Percentiles rank a stretch among this genome's conserved stretches.
phyloP scores from a whole-genome alignment of 2,888 invertebrate species.

The Drosophila neotestacea region DNA sequence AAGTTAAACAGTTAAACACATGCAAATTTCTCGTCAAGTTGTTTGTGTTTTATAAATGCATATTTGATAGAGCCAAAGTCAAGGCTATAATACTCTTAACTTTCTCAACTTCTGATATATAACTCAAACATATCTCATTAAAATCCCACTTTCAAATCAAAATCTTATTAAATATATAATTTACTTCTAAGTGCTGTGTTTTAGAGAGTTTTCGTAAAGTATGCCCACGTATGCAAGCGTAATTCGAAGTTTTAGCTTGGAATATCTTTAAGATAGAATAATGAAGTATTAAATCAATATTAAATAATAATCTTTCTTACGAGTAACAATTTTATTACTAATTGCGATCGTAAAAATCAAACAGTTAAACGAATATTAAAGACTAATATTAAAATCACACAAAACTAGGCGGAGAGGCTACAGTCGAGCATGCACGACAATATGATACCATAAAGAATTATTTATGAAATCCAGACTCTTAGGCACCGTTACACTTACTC shows the following conservation, averaged over 20 bases:
- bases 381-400: constrained; percentile 14
- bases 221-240: too few species aligned
- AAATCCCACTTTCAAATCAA: background rate
- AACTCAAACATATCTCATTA: too few species aligned
- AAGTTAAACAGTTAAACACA: constrained; percentile 28
- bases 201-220: too few species aligned
- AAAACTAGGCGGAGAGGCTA: constrained; percentile 9
- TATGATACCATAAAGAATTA: too few species aligned
- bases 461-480: too few species aligned
- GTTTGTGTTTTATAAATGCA: background rate
- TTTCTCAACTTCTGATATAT: background rate
- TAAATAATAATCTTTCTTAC: constrained; percentile 12
- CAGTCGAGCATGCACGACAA: too few species aligned
- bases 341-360: constrained; percentile 38
- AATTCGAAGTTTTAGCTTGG: too few species aligned
- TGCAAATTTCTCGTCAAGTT: constrained; percentile 15
- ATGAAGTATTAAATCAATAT: background rate
- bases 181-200: too few species aligned
- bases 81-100: background rate
- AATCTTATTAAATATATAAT: too few species aligned
- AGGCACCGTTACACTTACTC: too few species aligned
- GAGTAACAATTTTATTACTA: constrained; percentile 31
- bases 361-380: constrained; percentile 21
- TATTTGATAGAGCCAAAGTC: constrained; percentile 3
- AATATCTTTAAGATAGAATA: too few species aligned